Percentiles rank a stretch among this genome's conserved stretches.
Evolutionary conservation across 2,888 invertebrate species (phyloP).

Genomic region (Drosophila nigritarsus): DNA sequence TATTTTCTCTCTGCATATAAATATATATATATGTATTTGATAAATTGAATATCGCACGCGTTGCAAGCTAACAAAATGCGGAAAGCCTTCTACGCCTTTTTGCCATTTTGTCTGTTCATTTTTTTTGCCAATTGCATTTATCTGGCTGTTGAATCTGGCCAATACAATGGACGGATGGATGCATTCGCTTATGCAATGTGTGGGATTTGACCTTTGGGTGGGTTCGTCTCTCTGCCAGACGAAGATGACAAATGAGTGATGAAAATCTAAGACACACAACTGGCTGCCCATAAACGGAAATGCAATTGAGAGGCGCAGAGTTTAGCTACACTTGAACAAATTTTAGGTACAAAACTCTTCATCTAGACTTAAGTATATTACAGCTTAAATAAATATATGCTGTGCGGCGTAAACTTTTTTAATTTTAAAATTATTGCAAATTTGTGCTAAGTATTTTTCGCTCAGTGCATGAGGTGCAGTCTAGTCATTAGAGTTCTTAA

Average conservation of each 20-base stretch:
- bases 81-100: constrained; percentile 28
- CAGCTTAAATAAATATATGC: no score
- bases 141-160: constrained; percentile 55
- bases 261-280: constrained; percentile 59
- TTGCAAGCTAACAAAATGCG: constrained; percentile 32
- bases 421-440: no score
- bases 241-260: constrained; percentile 74
- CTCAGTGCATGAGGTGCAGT: constrained; percentile 53
- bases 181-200: constrained; percentile 70
- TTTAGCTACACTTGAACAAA: constrained; percentile 20
- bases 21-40: constrained; percentile 39
- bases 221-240: constrained; percentile 22
- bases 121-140: constrained; percentile 42
- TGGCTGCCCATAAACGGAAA: constrained; percentile 54
- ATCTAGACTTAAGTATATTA: not conserved
- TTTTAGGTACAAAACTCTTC: not conserved
- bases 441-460: constrained; percentile 6
- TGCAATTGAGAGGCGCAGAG: constrained; percentile 29
- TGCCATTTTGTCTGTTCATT: constrained; percentile 4
- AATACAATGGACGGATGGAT: constrained; percentile 42
- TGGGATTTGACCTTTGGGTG: constrained; percentile 70
- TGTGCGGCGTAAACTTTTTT: no score
- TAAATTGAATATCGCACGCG: constrained; percentile 72
- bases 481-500: constrained; percentile 45
- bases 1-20: constrained; percentile 59